These are phyloP conservation scores for Hypercompe scribonia DNA, from an alignment of 2,888 invertebrate genomes.

Conservation along the genomic window DNA sequence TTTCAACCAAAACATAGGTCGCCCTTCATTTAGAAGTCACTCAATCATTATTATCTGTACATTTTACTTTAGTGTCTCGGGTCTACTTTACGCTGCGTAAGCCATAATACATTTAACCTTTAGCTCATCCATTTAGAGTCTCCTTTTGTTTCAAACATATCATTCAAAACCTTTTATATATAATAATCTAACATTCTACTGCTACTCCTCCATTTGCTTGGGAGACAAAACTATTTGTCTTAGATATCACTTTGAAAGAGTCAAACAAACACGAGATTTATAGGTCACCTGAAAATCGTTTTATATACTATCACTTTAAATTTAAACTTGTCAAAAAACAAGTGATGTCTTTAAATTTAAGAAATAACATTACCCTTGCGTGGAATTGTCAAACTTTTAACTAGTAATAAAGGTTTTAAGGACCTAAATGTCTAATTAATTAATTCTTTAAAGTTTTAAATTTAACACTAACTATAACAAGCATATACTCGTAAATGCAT, in stretches of 20 bases:
- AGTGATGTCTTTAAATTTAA: no score
- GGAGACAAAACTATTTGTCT: background rate
- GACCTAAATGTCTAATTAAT: no score
- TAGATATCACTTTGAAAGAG: background rate
- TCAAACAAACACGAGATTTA: no score
- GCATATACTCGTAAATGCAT: no score
- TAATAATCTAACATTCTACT: background rate
- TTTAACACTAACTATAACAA: no score
- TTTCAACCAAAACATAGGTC: background rate
- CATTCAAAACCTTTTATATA: background rate
- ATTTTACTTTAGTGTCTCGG: background rate
- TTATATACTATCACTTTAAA: no score
- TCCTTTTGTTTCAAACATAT: background rate
- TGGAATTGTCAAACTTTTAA: no score
- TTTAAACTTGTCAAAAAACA: no score
- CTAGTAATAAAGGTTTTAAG: no score
- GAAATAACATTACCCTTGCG: no score
- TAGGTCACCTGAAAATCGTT: no score
- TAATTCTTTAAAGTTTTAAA: no score
- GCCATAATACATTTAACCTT: background rate
- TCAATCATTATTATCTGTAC: background rate
- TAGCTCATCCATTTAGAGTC: background rate
- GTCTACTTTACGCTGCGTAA: background rate
- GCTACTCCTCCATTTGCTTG: background rate
- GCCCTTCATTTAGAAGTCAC: background rate